phyloP scores from a whole-genome alignment of 2,888 invertebrate genomes.

The Phortica magna region DNA sequence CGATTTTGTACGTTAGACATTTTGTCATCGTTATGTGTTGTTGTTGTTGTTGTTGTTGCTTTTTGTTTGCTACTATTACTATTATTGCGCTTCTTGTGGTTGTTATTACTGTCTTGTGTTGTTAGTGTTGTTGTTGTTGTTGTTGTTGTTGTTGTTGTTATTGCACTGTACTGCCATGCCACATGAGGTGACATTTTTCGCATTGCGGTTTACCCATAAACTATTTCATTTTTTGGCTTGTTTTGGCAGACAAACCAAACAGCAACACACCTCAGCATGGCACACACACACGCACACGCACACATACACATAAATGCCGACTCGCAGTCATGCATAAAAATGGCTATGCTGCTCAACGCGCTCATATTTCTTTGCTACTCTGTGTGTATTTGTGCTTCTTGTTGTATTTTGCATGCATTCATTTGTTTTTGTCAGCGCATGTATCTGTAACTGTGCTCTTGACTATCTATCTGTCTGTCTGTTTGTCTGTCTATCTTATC shows the following conservation, averaged over 20 bases:
- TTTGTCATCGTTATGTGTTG: constrained; percentile 15
- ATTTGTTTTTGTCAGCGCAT: constrained; percentile 30
- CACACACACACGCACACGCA: neutral
- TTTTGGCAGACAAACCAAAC: constrained; percentile 46
- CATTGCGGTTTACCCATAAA: constrained; percentile 77
- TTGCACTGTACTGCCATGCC: constrained; percentile 58
- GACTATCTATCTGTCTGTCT: constrained; percentile 37
- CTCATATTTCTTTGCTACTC: constrained; percentile 28
- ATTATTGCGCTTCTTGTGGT: constrained; percentile 36
- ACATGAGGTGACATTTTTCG: constrained; percentile 77
- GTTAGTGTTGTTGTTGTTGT: constrained; percentile 38
- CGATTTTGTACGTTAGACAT: no score
- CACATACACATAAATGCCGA: neutral
- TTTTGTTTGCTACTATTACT: neutral
- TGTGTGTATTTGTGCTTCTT: neutral
- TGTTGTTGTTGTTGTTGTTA: constrained; percentile 32
- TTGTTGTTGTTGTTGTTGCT: constrained; percentile 10
- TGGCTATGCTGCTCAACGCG: neutral
- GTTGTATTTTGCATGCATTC: neutral
- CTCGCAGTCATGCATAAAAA: no score
- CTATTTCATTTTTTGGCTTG: constrained; percentile 62
- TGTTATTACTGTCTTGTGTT: constrained; percentile 40
- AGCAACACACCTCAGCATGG: neutral
- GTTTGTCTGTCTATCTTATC: constrained; percentile 41
- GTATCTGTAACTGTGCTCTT: constrained; percentile 16